Base-by-base conservation (phyloP, 2,113 vertebrate genomes). In the Hypanus sabinus region DNA sequence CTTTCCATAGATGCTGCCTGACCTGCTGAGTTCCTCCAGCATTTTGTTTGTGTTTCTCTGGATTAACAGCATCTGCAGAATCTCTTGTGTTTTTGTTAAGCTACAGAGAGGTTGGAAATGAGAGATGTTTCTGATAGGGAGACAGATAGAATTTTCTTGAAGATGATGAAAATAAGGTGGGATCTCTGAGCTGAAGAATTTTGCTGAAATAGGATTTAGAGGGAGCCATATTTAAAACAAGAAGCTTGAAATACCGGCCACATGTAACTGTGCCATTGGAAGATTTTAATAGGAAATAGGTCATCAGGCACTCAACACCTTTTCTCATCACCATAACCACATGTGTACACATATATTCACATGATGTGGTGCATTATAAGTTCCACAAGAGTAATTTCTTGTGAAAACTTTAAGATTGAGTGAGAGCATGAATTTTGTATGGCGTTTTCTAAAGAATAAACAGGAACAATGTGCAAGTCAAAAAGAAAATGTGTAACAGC, bases 381-480 rank as follows among this genome's bases (percentile, higher is more conserved):
- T 38, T 70, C 46, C 46, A 46, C 46, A 46, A 46, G 65, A 92
- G 33, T 38, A 71, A 38, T 88, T 11, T 88, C 30, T 71, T 92
- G 65, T 38, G 22, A 92, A 92, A 38, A 71, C 24, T 20, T 71
- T 18, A 92, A 83, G 18, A 83, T 20, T 68, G 60, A 90, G 65
- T 46, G 20, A 38, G 90, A 38, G 22, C 70, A 46, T 71, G 2
- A 71, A 24, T 91, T 91, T 91, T 65, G n/a, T 91, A 30, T 62
- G 18, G 5, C 6, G 33, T 88, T 38, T 33, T 65, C n/a, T 91
- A 62, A 22, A 62, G 88, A 91, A 91, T 91, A 92, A 92, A 71
- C 65, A 46, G 90, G 68, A 92, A 92, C 90, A 71, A 71, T 71
- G 68, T 92, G 24, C 90, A 70, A 65, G 65, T 71, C 30, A 62